These are phyloP conservation scores for Decapterus maruadsi DNA, from an alignment of 2,797 vertebrate genomes.

Conservation along the genomic window DNA sequence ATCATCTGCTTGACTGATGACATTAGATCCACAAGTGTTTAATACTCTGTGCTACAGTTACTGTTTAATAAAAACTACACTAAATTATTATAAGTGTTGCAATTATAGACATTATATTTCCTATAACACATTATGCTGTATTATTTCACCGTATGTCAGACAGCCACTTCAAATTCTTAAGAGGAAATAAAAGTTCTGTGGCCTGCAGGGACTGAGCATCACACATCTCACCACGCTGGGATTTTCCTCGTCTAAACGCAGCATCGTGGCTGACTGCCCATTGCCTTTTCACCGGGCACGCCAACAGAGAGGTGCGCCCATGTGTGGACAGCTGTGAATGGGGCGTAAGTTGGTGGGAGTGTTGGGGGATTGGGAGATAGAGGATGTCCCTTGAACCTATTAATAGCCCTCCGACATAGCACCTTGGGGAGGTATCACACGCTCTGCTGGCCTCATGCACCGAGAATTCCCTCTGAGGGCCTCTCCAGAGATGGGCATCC, in stretches of 20 bases:
- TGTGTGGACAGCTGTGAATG: conserved; percentile 59
- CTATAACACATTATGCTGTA: conserved; percentile 4
- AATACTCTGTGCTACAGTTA: conserved; percentile 21
- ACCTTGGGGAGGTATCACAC: conserved; percentile 79
- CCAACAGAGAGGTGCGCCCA: conserved; percentile 53
- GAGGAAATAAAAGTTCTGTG: conserved; percentile 29
- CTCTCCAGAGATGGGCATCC: conserved; percentile 73
- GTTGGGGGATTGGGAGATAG: conserved; percentile 37
- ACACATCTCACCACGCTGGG: conserved; percentile 13
- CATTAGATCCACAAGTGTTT: conserved; percentile 26
- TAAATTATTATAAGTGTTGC: conserved; percentile 13
- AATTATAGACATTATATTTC: conserved; percentile 21
- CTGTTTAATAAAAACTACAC: conserved; percentile 11
- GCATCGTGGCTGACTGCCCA: conserved; percentile 64
- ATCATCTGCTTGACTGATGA: conserved; percentile 14
- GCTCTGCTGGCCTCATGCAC: conserved; percentile 75
- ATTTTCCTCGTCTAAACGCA: conserved; percentile 52
- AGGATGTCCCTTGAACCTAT: conserved; percentile 82
- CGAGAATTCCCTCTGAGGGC: conserved; percentile 67
- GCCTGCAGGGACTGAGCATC: conserved; percentile 22
- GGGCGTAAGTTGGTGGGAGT: conserved; percentile 64
- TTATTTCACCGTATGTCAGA: conserved; percentile 12
- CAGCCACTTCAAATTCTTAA: conserved; percentile 30
- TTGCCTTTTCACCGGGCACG: conserved; percentile 46
- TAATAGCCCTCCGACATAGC: conserved; percentile 78